Base-by-base conservation (phyloP, 1,140 invertebrate species). In the Bombus fervidus region DNA sequence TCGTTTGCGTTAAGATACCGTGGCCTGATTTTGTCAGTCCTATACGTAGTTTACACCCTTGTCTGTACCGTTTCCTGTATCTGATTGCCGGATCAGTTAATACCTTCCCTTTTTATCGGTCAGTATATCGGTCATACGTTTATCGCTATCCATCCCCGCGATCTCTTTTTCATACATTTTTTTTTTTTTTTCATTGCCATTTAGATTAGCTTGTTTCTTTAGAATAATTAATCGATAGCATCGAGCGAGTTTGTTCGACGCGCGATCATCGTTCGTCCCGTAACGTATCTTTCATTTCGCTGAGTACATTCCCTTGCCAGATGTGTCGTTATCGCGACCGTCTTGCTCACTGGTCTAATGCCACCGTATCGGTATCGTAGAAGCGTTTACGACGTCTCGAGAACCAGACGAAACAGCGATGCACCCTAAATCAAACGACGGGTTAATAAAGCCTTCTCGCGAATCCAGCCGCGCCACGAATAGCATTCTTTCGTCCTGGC, bases 371-470 rank as follows among this genome's bases (percentile, higher is more conserved):
- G 74, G 43, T 79, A 47, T 85, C 73, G 73, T 81, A 85, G 59
- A 13, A 22, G 28, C 76, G 78, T 79, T 90, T 90, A 87, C 87
- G 88, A 90, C 43, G 71, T 85, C 78, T 89, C 79, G 85, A 86
- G 88, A 78, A 64, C 64, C 75, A 74, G 80, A 73, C 84, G 71
- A 47, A 68, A 80, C 86, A 18, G 8, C 71, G 86, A 88, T 75
- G 88, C 87, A 53, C 79, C 81, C 88, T 90, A 90, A 90, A 90
- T 90, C 89, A 90, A 85, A 82, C 43, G 79, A 47, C 75, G 79
- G 71, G 82, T 89, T 90, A 90, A 90, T 90, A 90, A 90, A 90
- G 89, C 86, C 74, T 22, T 39, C 81, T 76, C 74, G 81, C 72
- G 64, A 62, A 78, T n/a, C 79, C 71, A 13, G 25, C 37, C 71